A percentile compares a stretch with the other conserved stretches of the same genome.
phyloP scores from a whole-genome alignment of 2,888 invertebrate species.

The Deroplatys truncata region DNA sequence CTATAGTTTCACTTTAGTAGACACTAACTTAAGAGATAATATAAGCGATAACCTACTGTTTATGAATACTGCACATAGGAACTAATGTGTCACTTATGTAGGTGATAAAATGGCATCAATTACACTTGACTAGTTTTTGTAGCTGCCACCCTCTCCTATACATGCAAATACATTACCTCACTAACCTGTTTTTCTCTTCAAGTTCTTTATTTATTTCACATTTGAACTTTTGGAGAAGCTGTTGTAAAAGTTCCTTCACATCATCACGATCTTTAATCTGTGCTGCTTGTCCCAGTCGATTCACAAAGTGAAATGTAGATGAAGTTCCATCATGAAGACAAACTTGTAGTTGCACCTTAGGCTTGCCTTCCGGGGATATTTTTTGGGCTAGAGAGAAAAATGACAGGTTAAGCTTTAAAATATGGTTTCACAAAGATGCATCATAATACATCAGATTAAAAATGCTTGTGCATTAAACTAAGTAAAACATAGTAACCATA shows the following conservation, averaged over 20 bases:
- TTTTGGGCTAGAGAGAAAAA: conserved; percentile 74
- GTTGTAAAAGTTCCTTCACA: conserved; percentile 87
- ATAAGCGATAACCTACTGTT: no score
- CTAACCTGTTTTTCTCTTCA: conserved; percentile 77
- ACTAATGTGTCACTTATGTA: no score
- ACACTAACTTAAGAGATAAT: no score
- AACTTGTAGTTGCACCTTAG: conserved; percentile 96
- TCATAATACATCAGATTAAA: not conserved
- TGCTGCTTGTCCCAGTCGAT: conserved; percentile 73
- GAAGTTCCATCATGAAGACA: conserved; percentile 90
- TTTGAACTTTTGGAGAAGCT: conserved; percentile 89
- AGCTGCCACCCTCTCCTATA: not conserved
- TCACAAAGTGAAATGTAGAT: conserved; percentile 96
- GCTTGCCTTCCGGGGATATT: conserved; percentile 94
- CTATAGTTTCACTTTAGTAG: no score
- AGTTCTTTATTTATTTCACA: conserved; percentile 85
- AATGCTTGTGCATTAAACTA: no score
- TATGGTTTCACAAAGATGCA: not conserved
- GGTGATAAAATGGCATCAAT: no score
- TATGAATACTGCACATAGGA: no score
- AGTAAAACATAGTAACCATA: no score
- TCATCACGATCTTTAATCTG: conserved; percentile 88
- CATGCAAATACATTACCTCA: not conserved
- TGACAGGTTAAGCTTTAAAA: not conserved
- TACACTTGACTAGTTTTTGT: not conserved